Percentiles rank a stretch among this genome's conserved stretches.
Evolutionary conservation across 2,797 vertebrate species (phyloP).

Genomic region (Rhynchotus rufescens): DNA sequence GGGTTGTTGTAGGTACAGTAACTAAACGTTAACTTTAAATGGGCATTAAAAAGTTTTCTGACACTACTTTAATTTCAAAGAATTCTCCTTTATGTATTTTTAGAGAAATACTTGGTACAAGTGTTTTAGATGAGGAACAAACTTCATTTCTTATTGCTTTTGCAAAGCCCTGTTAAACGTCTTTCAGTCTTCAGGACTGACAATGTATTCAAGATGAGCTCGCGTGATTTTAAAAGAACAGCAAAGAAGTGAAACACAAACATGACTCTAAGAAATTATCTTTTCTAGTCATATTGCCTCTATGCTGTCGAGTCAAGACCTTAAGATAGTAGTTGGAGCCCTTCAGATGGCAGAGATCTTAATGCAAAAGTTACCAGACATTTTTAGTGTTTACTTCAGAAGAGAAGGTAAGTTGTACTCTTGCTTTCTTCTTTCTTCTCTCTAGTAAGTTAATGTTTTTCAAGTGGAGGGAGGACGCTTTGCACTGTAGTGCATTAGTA

Average conservation of each 20-base stretch:
- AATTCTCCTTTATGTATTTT: background rate
- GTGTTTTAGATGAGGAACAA: background rate
- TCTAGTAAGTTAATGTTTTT: background rate
- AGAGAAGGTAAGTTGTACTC: constrained; percentile 90
- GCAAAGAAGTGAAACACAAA: background rate
- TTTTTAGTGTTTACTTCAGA: constrained; percentile 99
- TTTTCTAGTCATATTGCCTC: constrained; percentile 97
- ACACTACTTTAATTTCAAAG: background rate
- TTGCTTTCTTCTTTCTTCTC: background rate
- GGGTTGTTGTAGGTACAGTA: background rate
- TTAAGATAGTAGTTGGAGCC: constrained; percentile 99
- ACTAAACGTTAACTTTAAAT: background rate
- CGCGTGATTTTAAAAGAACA: background rate
- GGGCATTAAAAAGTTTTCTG: background rate
- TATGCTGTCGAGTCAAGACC: constrained; percentile 99
- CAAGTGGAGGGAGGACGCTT: too few species aligned
- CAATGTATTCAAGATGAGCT: background rate
- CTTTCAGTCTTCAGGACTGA: background rate
- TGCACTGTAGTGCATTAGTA: background rate
- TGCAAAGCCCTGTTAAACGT: background rate
- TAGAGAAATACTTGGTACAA: background rate
- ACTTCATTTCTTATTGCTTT: background rate
- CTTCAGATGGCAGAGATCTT: constrained; percentile 99
- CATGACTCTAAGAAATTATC: constrained; percentile 49
- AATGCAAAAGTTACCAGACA: constrained; percentile 99